phyloP scores from a whole-genome alignment of 1,140 invertebrate species.

The Hypothenemus hampei region DNA sequence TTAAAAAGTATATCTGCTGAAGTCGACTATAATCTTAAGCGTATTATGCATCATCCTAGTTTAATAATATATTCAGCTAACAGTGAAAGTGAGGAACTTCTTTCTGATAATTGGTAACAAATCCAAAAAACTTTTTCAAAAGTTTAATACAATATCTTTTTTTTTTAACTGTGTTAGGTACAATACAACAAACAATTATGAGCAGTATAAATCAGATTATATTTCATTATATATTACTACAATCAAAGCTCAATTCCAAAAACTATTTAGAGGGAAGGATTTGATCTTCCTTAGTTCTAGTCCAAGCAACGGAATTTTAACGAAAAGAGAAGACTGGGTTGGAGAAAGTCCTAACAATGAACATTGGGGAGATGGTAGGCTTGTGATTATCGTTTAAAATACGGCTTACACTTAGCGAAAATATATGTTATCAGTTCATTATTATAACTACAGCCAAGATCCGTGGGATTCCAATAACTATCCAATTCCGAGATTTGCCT shows the following conservation, averaged over 20 bases:
- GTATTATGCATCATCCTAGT: conserved; percentile 84
- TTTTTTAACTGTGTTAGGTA: no score
- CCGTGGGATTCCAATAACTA: conserved; percentile 75
- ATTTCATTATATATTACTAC: conserved; percentile 78
- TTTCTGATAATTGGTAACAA: conserved; percentile 80
- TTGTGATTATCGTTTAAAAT: not conserved
- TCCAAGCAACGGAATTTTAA: conserved; percentile 83
- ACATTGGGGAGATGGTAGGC: conserved; percentile 81
- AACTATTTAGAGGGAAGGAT: conserved; percentile 52
- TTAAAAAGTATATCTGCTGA: conserved; percentile 63
- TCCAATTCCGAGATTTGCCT: conserved; percentile 81
- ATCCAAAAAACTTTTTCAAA: no score
- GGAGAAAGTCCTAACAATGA: conserved; percentile 70
- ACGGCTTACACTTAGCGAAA: not conserved
- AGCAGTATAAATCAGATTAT: conserved; percentile 75
- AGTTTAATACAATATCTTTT: no score
- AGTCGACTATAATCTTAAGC: conserved; percentile 74
- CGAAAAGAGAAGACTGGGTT: conserved; percentile 67
- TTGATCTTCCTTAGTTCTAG: conserved; percentile 75
- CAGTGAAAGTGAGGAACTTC: conserved; percentile 95
- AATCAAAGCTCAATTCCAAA: conserved; percentile 62
- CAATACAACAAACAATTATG: conserved; percentile 53
- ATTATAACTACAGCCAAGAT: conserved; percentile 82
- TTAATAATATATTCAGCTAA: conserved; percentile 91
- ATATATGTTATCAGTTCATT: conserved; percentile 66